Conservation (phyloP, 2,113 vertebrate species). For the Tinamus guttatus region DNA sequence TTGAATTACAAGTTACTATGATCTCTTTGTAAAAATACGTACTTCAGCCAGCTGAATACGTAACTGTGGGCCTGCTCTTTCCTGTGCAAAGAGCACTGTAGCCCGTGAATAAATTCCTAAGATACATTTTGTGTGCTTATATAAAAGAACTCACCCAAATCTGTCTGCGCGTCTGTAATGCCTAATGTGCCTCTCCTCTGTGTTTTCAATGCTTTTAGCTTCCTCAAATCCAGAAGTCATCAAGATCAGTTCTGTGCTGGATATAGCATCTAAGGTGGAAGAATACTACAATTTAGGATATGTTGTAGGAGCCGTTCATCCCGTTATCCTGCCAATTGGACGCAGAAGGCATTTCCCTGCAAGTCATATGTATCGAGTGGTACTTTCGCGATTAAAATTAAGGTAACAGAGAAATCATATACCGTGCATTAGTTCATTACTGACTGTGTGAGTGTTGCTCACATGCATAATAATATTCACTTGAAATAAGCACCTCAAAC, state of each 20-base stretch:
- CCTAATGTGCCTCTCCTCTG: background rate
- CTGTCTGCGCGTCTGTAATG: background rate
- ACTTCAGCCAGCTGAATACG: background rate
- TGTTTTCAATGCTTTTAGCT: slow-evolving; percentile 64
- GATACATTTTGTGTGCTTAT: background rate
- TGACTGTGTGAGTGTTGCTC: background rate
- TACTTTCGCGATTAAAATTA: slow-evolving; percentile 84
- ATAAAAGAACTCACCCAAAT: background rate
- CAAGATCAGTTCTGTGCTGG: slow-evolving; percentile 88
- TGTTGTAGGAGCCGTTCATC: slow-evolving; percentile 87
- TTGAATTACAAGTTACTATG: background rate
- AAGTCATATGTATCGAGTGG: slow-evolving; percentile 90
- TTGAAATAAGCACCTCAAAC: background rate
- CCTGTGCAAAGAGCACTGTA: background rate
- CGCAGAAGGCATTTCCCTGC: slow-evolving; percentile 84
- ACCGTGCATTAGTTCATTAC: background rate
- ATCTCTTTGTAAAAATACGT: background rate
- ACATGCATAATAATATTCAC: background rate
- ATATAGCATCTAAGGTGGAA: slow-evolving; percentile 89
- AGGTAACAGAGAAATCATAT: slow-evolving; percentile 76
- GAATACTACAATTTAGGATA: slow-evolving; percentile 92
- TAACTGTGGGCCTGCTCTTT: background rate
- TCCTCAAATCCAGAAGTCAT: slow-evolving; percentile 87
- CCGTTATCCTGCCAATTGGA: slow-evolving; percentile 88
- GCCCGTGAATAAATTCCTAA: background rate